phyloP scores from a whole-genome alignment of 2,113 vertebrate species.

The Hyperopisus bebe region DNA sequence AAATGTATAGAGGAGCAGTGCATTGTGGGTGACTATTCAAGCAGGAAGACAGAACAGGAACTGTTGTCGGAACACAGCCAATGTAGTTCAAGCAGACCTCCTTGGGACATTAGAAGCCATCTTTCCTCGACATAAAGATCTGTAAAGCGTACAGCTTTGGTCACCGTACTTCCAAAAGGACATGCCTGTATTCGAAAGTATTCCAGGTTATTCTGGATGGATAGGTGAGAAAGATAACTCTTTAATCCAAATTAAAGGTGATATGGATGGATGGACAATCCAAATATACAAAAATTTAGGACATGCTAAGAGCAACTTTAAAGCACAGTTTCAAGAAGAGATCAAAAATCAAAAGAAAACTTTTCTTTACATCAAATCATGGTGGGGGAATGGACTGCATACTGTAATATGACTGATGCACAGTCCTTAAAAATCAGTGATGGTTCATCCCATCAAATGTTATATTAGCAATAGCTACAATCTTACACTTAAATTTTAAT shows the following conservation, averaged over 20 bases:
- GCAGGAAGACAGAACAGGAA: neutral
- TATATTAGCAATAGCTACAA: neutral
- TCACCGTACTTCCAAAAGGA: neutral
- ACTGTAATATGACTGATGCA: neutral
- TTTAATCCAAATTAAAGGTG: neutral
- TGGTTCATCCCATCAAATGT: neutral
- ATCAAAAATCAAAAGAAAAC: neutral
- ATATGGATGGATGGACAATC: too few species aligned
- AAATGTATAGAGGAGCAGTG: slow-evolving; percentile 2
- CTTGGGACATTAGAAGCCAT: neutral
- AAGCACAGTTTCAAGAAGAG: neutral
- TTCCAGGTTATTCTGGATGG: neutral
- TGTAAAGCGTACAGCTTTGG: neutral
- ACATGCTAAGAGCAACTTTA: neutral
- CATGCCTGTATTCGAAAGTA: neutral
- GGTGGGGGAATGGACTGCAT: neutral
- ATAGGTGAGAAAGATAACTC: neutral
- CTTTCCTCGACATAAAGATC: neutral
- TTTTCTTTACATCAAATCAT: neutral
- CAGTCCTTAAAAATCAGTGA: neutral
- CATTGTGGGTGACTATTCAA: slow-evolving; percentile 3
- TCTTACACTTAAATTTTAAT: neutral
- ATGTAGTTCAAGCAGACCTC: neutral
- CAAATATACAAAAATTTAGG: neutral
- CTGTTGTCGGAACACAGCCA: neutral